These are phyloP conservation scores for Ceyx margarethae DNA, from an alignment of 2,113 vertebrate genomes.

Conservation along the genomic window DNA sequence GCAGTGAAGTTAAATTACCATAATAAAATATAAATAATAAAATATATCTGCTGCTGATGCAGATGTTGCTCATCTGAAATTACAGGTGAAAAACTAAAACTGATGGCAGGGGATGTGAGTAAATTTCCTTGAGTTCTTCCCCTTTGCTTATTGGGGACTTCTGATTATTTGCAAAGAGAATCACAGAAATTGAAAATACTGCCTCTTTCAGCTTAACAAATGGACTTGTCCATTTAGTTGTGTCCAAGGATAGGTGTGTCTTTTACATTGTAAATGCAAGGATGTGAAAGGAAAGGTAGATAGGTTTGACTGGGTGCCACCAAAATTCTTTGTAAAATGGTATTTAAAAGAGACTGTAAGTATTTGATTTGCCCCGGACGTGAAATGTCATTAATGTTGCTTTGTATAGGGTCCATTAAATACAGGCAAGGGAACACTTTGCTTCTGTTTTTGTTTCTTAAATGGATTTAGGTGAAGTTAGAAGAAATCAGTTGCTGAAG, in stretches of 20 bases:
- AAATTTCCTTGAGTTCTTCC: background rate
- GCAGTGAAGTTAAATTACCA: background rate
- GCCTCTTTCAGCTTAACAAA: background rate
- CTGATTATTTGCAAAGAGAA: background rate
- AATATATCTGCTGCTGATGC: background rate
- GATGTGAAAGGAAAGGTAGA: background rate
- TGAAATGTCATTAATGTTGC: background rate
- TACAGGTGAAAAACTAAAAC: background rate
- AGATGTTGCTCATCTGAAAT: background rate
- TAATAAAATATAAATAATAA: background rate
- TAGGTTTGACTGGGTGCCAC: background rate
- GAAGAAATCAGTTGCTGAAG: background rate
- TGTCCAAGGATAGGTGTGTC: background rate
- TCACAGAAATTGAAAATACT: background rate
- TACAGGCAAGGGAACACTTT: background rate
- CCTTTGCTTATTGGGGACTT: background rate
- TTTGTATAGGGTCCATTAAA: background rate
- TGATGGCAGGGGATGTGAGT: background rate
- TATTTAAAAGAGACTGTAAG: background rate
- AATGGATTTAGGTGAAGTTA: background rate
- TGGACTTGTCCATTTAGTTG: background rate
- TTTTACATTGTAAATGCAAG: background rate
- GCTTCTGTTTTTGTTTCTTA: background rate
- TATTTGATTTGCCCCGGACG: background rate
- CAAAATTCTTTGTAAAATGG: background rate